phyloP scores from a whole-genome alignment of 2,113 vertebrate genomes.

The Hoplias malabaricus region DNA sequence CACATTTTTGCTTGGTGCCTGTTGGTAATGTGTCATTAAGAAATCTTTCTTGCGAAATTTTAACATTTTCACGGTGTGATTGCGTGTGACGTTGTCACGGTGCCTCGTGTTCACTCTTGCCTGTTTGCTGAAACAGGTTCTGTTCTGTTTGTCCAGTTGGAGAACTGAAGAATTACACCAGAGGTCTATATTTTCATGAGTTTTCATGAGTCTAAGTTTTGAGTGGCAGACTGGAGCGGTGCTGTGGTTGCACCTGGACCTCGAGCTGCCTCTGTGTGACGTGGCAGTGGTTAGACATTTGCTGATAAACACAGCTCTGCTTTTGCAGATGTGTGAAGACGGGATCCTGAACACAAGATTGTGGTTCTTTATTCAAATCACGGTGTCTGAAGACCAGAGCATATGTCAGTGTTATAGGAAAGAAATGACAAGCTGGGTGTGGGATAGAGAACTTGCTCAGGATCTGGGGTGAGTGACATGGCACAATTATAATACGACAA shows the following conservation, averaged over 20 bases:
- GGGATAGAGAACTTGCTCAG: neutral
- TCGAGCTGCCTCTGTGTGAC: constrained; percentile 7
- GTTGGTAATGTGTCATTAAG: too few relatives aligned
- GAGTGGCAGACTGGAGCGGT: neutral
- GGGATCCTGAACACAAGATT: neutral
- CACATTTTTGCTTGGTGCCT: too few relatives aligned
- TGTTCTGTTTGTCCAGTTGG: neutral
- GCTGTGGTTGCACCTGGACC: constrained; percentile 34
- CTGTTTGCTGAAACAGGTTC: neutral
- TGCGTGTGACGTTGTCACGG: too few relatives aligned
- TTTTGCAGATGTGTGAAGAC: constrained; percentile 23
- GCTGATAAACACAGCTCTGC: constrained; percentile 36
- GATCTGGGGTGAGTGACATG: too few relatives aligned
- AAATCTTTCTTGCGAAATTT: too few relatives aligned
- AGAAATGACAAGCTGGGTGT: neutral
- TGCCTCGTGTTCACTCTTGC: too few relatives aligned
- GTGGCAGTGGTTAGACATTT: constrained; percentile 26
- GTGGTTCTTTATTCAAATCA: constrained; percentile 36
- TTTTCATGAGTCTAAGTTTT: neutral
- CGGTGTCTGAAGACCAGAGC: neutral
- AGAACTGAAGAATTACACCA: neutral
- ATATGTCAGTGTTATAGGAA: constrained; percentile 4
- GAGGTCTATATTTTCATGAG: neutral
- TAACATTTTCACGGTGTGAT: too few relatives aligned
- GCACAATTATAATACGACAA: too few relatives aligned